Evolutionary conservation across 2,888 invertebrate genomes (phyloP).

Genomic region (Campoletis raptor): DNA sequence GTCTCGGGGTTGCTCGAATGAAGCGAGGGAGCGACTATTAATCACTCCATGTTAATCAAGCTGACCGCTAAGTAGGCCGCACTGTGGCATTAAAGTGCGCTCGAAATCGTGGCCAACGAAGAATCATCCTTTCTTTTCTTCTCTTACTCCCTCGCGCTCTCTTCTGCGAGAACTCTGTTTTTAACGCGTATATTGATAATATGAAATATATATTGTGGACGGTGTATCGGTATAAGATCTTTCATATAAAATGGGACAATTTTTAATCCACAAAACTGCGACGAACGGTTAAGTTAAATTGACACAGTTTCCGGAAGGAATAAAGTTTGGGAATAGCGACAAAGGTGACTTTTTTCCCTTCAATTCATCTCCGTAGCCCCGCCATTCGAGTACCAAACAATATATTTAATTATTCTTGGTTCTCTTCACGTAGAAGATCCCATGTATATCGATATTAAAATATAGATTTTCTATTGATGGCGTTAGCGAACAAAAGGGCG

Average conservation of each 20-base stretch:
- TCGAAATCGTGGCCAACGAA: slow-evolving; percentile 68
- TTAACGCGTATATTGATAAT: slow-evolving; percentile 34
- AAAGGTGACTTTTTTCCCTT: neutral
- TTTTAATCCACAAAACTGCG: neutral
- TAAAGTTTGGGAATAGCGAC: neutral
- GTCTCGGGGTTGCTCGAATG: slow-evolving; percentile 63
- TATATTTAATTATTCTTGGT: neutral
- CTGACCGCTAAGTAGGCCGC: slow-evolving; percentile 82
- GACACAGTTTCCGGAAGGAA: neutral
- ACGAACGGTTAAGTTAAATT: neutral
- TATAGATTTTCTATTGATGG: slow-evolving; percentile 24
- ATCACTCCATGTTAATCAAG: slow-evolving; percentile 83
- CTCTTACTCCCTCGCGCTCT: slow-evolving; percentile 16
- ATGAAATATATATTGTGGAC: neutral
- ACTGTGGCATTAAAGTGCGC: slow-evolving; percentile 79
- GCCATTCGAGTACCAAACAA: neutral
- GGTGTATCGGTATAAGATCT: slow-evolving; percentile 4
- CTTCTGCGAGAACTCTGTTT: slow-evolving; percentile 35
- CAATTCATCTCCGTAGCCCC: neutral
- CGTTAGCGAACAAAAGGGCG: slow-evolving; percentile 14
- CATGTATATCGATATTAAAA: neutral
- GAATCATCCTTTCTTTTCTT: slow-evolving; percentile 27
- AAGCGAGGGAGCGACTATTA: slow-evolving; percentile 80
- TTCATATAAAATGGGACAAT: neutral
- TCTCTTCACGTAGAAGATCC: slow-evolving; percentile 6